Conservation (phyloP, 1,140 invertebrate genomes). For the Bombus huntii region DNA sequence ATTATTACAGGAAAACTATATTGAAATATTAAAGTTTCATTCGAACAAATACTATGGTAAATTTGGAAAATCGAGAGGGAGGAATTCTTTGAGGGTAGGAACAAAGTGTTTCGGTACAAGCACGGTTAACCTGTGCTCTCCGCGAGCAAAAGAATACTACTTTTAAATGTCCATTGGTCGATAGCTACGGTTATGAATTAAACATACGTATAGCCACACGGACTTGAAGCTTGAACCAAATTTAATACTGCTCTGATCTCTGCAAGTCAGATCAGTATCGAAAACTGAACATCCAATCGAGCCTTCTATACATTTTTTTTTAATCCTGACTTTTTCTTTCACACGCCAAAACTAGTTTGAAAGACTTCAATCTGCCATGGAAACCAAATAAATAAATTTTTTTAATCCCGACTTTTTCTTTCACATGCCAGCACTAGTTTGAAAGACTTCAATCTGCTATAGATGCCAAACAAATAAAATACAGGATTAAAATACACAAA, state of each 20-base stretch:
- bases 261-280: constrained; percentile 47
- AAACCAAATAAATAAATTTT: background rate
- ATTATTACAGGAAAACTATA: background rate
- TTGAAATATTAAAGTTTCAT: background rate
- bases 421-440: too few species aligned
- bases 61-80: background rate
- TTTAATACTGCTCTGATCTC: constrained; percentile 26
- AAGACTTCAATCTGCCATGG: background rate
- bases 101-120: background rate
- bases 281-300: constrained; percentile 17
- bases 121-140: background rate
- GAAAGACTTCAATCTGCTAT: background rate
- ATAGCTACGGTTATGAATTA: constrained; percentile 36
- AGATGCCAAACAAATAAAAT: background rate
- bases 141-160: background rate
- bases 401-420: background rate
- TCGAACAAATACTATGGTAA: background rate
- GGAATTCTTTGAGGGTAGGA: background rate
- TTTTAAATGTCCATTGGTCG: constrained; percentile 15
- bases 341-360: too few species aligned
- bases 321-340: background rate
- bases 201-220: constrained; percentile 28
- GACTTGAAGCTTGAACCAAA: constrained; percentile 1
- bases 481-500: background rate
- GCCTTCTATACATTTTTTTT: background rate